Percentiles rank a stretch among this genome's conserved stretches.
Conservation (phyloP, 1,140 invertebrate species). For the Akabosia matsudoensis region DNA sequence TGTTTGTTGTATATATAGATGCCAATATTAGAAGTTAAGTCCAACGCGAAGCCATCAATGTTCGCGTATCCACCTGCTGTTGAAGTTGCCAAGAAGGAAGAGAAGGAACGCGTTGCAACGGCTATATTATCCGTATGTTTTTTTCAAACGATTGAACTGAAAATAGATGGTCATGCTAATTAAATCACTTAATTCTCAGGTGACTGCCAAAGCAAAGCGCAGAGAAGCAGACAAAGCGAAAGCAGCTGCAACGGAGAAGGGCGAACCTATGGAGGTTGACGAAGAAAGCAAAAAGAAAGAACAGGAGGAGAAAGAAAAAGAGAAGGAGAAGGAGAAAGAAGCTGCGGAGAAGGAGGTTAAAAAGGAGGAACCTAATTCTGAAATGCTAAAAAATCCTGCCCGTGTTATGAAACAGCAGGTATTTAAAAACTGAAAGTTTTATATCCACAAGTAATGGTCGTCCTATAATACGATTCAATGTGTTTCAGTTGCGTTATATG, state of each 20-base stretch:
- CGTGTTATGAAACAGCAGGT: conserved; percentile 86
- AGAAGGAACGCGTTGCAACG: conserved; percentile 91
- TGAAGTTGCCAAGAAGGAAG: conserved; percentile 97
- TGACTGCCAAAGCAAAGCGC: conserved; percentile 79
- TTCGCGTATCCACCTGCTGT: conserved; percentile 95
- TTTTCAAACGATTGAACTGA: not conserved
- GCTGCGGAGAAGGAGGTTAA: conserved; percentile 72
- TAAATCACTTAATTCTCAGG: not conserved
- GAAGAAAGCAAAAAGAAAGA: conserved; percentile 53
- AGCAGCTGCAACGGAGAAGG: conserved; percentile 60
- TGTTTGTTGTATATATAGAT: conserved; percentile 59
- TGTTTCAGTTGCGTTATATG: conserved; percentile 70
- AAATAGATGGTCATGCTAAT: not conserved
- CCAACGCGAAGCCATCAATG: conserved; percentile 87
- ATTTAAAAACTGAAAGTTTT: conserved; percentile 16
- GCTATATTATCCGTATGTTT: conserved; percentile 86
- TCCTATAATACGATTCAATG: conserved; percentile 32
- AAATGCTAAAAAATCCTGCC: conserved; percentile 90
- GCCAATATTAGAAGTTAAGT: conserved; percentile 90
- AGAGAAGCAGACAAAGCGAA: conserved; percentile 64
- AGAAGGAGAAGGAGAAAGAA: conserved; percentile 52
- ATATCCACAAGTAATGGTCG: not conserved
- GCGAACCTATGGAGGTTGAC: conserved; percentile 52
- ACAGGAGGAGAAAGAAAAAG: conserved; percentile 55
- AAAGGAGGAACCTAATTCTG: conserved; percentile 73